Percentiles rank a stretch among this genome's conserved stretches.
Evolutionary conservation across 2,888 invertebrate species (phyloP).

Genomic region (Glyphotaelius pellucidus): DNA sequence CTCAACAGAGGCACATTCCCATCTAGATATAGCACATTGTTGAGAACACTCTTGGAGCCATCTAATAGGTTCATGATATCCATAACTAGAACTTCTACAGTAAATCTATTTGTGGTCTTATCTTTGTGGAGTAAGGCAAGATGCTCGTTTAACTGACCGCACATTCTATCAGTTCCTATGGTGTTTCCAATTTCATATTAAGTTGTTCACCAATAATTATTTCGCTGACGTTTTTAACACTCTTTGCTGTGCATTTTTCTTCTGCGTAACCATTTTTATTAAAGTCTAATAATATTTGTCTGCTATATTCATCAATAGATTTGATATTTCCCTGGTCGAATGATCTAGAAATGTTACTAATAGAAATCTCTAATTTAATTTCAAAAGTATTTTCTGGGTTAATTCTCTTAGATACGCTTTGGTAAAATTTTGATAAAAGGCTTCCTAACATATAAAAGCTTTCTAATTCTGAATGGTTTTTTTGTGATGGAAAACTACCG

Average conservation of each 20-base stretch:
- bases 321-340: not conserved
- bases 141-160: not conserved
- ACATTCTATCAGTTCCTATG: too few relatives aligned
- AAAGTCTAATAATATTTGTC: not conserved
- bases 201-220: not conserved
- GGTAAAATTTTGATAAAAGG: not conserved
- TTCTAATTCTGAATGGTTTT: not conserved
- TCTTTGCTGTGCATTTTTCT: not conserved
- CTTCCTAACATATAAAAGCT: not conserved
- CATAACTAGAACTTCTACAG: too few relatives aligned
- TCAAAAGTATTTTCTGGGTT: not conserved
- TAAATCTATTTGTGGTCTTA: too few relatives aligned
- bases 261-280: not conserved
- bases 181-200: too few relatives aligned
- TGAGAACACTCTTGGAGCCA: too few relatives aligned
- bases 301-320: not conserved
- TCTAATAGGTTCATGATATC: too few relatives aligned
- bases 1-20: too few relatives aligned
- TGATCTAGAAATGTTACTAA: not conserved
- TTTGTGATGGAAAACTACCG: not conserved
- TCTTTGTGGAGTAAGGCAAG: not conserved
- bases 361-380: not conserved
- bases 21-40: too few relatives aligned
- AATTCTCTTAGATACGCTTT: not conserved
- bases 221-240: not conserved